Evolutionary conservation across 2,888 invertebrate species (phyloP).

Genomic region (Lymantria dispar): DNA sequence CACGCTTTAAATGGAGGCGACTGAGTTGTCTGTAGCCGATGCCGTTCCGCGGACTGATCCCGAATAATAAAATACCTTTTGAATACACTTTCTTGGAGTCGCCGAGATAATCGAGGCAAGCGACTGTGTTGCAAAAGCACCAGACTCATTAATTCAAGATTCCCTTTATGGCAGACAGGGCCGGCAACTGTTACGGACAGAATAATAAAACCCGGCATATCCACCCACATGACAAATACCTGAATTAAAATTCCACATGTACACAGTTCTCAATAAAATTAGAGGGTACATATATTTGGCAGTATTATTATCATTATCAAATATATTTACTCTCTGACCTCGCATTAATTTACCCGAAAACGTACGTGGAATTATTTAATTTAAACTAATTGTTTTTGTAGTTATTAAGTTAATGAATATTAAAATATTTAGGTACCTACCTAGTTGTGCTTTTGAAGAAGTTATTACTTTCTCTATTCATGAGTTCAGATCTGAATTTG

Average conservation of each 20-base stretch:
- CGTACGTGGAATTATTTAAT: not conserved
- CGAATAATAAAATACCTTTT: slow-evolving; percentile 69
- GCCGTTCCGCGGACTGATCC: slow-evolving; percentile 78
- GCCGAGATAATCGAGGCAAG: slow-evolving; percentile 56
- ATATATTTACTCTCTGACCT: not conserved
- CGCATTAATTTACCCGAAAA: not conserved
- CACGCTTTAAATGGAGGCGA: slow-evolving; percentile 83
- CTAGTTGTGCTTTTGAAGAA: slow-evolving; percentile 95
- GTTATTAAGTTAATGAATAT: slow-evolving; percentile 6
- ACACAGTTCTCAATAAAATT: no score
- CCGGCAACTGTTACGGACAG: slow-evolving; percentile 55
- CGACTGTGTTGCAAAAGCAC: slow-evolving; percentile 67
- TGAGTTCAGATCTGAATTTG: slow-evolving; percentile 94
- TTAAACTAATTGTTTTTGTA: no score
- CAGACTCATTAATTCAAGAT: slow-evolving; percentile 75
- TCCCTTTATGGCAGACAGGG: slow-evolving; percentile 71
- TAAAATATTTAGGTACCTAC: slow-evolving; percentile 75
- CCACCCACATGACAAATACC: slow-evolving; percentile 28
- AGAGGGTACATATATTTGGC: slow-evolving; percentile 2
- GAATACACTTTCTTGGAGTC: slow-evolving; percentile 65
- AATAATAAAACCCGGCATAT: slow-evolving; percentile 52
- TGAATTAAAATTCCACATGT: slow-evolving; percentile 17
- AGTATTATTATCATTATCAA: not conserved
- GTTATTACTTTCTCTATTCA: slow-evolving; percentile 95
- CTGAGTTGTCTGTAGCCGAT: slow-evolving; percentile 78